Base-by-base conservation (phyloP, 53 echinoderm and acorn worm species). In the Astropecten irregularis region DNA sequence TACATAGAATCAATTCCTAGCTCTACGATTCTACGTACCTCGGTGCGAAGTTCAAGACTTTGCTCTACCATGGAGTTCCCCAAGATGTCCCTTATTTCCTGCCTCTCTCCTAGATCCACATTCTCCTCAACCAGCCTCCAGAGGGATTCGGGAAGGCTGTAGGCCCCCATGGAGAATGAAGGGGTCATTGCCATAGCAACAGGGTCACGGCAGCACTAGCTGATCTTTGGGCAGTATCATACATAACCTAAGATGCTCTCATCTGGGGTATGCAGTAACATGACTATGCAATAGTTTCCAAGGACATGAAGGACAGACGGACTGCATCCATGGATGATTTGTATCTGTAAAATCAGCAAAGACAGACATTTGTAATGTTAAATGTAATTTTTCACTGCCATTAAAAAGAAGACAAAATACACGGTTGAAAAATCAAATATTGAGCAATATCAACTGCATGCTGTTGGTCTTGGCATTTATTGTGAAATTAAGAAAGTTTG, bases 111-210 rank as follows among this genome's bases (percentile, higher is more conserved):
- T 0, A 66, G 61, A 2, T 88, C 65, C 16, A 92, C 97, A 22
- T 82, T 79, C 81, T 97, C 97, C 77, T 97, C 90, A 22, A 94
- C 97, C 54, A 94, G 71, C 58, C 85, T 92, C 94, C 97, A 94
- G 33, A 97, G 84, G 20, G 91, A 92, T 49, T 87, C 88, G 3
- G 94, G 97, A 49, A 88, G 88, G 56, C 88, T 86, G 73, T 90
- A 97, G 19, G 92, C 90, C 14, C 82, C 63, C 68, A 76, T 50
- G 50, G 56, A 26, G 29, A 72, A 31, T 15, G 59, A 44, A 5
- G 56, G 89, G 34, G 67, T 79, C 61, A 46, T 79, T 46, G 61
- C 79, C 79, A 79, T 79, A 46, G 62, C 31, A 30, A 60, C 26
- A 40, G 39, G 76, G 76, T 76, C 76, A 76, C 4, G 26, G 58